These are phyloP conservation scores for Stenichneumon culpator DNA, from an alignment of 2,888 invertebrate species.

Conservation along the genomic window DNA sequence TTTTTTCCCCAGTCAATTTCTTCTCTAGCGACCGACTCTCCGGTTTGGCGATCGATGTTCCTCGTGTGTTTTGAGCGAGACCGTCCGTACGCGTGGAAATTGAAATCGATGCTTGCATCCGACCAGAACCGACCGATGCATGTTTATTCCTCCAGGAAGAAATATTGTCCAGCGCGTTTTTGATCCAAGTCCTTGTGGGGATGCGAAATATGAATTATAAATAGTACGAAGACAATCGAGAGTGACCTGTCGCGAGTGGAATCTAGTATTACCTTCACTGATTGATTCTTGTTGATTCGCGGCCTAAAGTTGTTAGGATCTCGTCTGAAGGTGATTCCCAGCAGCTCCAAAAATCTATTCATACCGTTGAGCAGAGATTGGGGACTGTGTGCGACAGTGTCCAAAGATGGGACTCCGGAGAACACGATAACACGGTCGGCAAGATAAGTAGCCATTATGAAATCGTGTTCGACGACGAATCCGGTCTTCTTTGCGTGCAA, in stretches of 20 bases:
- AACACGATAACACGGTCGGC: conserved; percentile 99
- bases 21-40: conserved; percentile 14
- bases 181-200: conserved; percentile 94
- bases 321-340: conserved; percentile 98
- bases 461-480: conserved; percentile 99
- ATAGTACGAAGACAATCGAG: conserved; percentile 3
- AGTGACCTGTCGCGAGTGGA: conserved; percentile 11
- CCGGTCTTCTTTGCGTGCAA: conserved; percentile 99
- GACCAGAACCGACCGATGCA: not conserved
- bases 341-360: conserved; percentile 97
- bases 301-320: conserved; percentile 99
- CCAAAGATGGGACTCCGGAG: conserved; percentile 96
- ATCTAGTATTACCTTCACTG: conserved; percentile 91
- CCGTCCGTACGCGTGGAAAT: conserved; percentile 41
- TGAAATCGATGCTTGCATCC: conserved; percentile 25
- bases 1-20: conserved; percentile 20
- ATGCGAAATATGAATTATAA: conserved; percentile 65
- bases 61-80: conserved; percentile 2
- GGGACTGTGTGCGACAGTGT: conserved; percentile 96
- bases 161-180: conserved; percentile 98
- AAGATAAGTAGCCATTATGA: conserved; percentile 99
- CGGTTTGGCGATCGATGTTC: conserved; percentile 29
- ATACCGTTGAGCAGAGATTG: conserved; percentile 98
- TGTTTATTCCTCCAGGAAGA: conserved; percentile 97
- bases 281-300: conserved; percentile 98